Percentiles rank a stretch among this genome's conserved stretches.
These are phyloP conservation scores for Aleiodes testaceus DNA, from an alignment of 2,888 invertebrate species.

Conservation along the genomic window DNA sequence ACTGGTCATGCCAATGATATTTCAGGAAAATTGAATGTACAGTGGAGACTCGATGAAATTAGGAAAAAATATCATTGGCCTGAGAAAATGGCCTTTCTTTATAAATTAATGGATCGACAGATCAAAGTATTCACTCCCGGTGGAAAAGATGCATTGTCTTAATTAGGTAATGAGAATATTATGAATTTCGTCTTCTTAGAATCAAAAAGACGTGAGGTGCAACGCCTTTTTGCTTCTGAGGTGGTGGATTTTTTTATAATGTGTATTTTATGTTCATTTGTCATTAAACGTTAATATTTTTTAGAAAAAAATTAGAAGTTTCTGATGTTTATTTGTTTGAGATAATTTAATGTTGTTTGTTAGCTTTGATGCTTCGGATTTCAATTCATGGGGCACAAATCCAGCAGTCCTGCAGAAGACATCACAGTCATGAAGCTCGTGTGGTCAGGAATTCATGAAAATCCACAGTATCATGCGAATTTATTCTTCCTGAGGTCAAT, in stretches of 20 bases:
- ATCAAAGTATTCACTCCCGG: slow-evolving; percentile 84
- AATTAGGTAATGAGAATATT: slow-evolving; percentile 26
- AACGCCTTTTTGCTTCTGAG: no score
- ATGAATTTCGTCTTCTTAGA: no score
- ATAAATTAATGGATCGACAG: slow-evolving; percentile 83
- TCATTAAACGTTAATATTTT: slow-evolving; percentile 1
- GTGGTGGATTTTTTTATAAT: background rate
- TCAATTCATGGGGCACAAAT: background rate
- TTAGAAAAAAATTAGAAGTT: background rate
- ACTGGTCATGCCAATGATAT: slow-evolving; percentile 84
- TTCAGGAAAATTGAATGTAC: slow-evolving; percentile 80
- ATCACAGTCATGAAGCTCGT: slow-evolving; percentile 50
- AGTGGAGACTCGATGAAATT: slow-evolving; percentile 65
- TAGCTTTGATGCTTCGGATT: no score
- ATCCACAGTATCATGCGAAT: slow-evolving; percentile 59
- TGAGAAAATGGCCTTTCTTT: slow-evolving; percentile 75
- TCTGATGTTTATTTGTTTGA: no score
- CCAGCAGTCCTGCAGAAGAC: slow-evolving; percentile 42
- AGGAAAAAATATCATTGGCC: slow-evolving; percentile 62
- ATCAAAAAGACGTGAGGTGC: no score
- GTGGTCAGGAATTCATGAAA: slow-evolving; percentile 58
- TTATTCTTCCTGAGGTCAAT: slow-evolving; percentile 57
- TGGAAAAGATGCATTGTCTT: slow-evolving; percentile 57
- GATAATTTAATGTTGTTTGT: background rate
- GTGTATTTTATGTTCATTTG: slow-evolving; percentile 23